Evolutionary conservation across 2,888 invertebrate genomes (phyloP), one percentile per base, ranked within the genome.

Genomic region (Drosophila melanosoma): DNA sequence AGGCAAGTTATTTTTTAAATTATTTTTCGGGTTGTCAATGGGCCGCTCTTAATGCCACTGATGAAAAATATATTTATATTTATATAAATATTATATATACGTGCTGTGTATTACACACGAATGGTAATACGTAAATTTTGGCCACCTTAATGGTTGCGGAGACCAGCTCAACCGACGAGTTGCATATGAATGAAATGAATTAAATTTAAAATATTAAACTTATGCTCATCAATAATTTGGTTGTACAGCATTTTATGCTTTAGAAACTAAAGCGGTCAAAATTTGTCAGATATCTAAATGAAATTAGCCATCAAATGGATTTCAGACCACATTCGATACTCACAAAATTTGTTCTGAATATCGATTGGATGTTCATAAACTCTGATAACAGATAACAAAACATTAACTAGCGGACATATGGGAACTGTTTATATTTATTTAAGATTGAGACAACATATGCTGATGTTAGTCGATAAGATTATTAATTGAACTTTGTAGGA

Each of bases 1-100:
- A 6, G n/a, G 32, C 62, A 60, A 75, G 49, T 71, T 29, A 29
- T 29, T 66, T 52, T 53, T 51, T 71, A 74, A 65, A 85, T 80
- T 74, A 53, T 61, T 71, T 64, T 71, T 53, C 56, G 58, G 65
- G 40, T 48, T 64, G n/a, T 64, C 74, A 74, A 77, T 70, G 73
- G 49, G 54, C 57, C 49, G 48, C 79, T 23, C 45, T 69, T 56
- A 45, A 38, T 58, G 35, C 26, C 70, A 77, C 72, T 74, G 69
- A 75, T 58, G 59, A 29, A 64, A 68, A 72, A 35, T 15, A 12
- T 8, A 36, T 11, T n/a, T 1, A 42, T 15, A 17, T n/a, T 35
- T 20, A 23, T 7, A 61, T 4, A n/a, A 12, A 29, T 7, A 29
- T 49, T 49, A 4, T 11, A 23, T 40, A n/a, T 36, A 12, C 8